Evolutionary conservation across 2,888 invertebrate genomes (phyloP).

Genomic region (Tryphoninae sp.): DNA sequence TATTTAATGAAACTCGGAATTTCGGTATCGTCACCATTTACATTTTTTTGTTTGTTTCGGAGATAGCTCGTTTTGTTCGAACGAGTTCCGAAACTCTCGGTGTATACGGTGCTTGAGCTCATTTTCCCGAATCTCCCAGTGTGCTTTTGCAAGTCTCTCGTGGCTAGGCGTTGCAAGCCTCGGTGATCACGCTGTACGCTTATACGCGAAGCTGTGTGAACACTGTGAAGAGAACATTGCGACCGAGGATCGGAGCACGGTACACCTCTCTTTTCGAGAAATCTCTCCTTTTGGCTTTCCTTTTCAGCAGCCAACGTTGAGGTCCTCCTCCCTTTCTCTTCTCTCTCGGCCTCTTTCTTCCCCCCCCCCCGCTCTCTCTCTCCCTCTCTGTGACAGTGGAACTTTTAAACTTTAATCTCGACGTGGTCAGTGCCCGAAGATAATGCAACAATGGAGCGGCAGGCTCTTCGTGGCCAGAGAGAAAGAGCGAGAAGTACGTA

Average conservation of each 20-base stretch:
- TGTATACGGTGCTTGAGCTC: too few relatives aligned
- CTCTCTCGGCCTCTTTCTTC: slow-evolving; percentile 15
- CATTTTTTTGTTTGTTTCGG: too few relatives aligned
- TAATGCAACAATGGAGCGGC: slow-evolving; percentile 73
- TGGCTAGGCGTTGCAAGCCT: slow-evolving; percentile 22
- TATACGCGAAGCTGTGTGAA: neutral
- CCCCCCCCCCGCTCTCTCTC: slow-evolving; percentile 43
- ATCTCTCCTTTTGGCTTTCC: slow-evolving; percentile 42
- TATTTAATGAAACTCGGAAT: too few relatives aligned
- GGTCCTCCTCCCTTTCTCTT: slow-evolving; percentile 29
- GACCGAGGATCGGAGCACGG: neutral
- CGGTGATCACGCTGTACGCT: slow-evolving; percentile 16
- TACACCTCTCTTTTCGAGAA: slow-evolving; percentile 27
- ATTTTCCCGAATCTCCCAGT: neutral
- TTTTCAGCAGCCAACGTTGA: slow-evolving; percentile 21
- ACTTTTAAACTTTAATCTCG: slow-evolving; percentile 76
- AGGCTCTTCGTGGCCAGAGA: slow-evolving; percentile 55
- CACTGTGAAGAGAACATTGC: neutral
- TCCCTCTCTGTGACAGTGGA: slow-evolving; percentile 63
- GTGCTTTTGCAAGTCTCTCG: slow-evolving; percentile 8
- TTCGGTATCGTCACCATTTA: too few relatives aligned
- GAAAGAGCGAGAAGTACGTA: slow-evolving; percentile 40
- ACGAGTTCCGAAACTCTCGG: too few relatives aligned
- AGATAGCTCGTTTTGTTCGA: too few relatives aligned
- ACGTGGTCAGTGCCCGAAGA: slow-evolving; percentile 73